These are phyloP conservation scores for Scophthalmus maximus DNA, from an alignment of 2,113 vertebrate species.

Conservation along the genomic window DNA sequence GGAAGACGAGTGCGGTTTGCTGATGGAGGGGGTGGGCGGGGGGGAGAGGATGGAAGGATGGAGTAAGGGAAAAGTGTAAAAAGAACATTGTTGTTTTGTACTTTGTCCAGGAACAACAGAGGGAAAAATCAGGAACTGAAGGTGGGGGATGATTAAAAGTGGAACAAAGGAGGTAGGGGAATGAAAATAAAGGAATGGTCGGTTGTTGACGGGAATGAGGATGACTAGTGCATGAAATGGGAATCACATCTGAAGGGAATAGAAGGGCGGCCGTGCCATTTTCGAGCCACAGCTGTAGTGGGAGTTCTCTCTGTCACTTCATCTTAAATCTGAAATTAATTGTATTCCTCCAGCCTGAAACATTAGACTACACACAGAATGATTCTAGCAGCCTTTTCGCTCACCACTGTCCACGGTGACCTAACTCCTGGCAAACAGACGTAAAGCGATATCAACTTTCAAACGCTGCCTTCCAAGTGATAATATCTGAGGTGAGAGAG, in stretches of 20 bases:
- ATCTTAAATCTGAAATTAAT: conserved; percentile 68
- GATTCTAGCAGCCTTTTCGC: conserved; percentile 61
- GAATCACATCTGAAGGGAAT: conserved; percentile 15
- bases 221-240: conserved; percentile 17
- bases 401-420: conserved; percentile 50
- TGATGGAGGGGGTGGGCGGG: not conserved
- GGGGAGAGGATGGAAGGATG: conserved; percentile 18
- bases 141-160: conserved; percentile 14
- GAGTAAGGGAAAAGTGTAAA: conserved; percentile 29
- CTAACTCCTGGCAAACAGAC: conserved; percentile 32
- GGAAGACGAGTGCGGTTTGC: conserved; percentile 1
- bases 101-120: conserved; percentile 16
- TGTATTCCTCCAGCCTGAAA: conserved; percentile 64
- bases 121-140: conserved; percentile 11
- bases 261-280: not conserved
- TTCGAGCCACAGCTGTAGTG: conserved; percentile 17
- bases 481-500: conserved; percentile 1
- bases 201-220: conserved; percentile 17
- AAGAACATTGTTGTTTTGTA: conserved; percentile 24
- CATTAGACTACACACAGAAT: conserved; percentile 57
- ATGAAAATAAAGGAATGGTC: not conserved
- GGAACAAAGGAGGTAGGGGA: not conserved
- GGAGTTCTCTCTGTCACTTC: conserved; percentile 58
- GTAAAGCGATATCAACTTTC: conserved; percentile 37
- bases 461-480: conserved; percentile 7